These are phyloP conservation scores for Burhinus oedicnemus DNA, from an alignment of 2,113 vertebrate genomes.

Conservation along the genomic window DNA sequence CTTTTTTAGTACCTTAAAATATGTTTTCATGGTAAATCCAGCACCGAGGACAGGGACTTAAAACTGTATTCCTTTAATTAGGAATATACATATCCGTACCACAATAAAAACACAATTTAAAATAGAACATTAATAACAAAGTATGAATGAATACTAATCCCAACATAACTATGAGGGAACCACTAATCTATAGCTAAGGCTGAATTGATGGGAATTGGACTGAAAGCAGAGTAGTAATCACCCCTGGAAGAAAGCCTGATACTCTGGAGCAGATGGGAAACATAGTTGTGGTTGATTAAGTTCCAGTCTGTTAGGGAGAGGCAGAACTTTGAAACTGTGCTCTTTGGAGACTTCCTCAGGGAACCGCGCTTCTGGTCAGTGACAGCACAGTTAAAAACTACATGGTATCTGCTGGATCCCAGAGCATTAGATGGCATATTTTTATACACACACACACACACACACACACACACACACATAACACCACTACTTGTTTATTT, in stretches of 20 bases:
- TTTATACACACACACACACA: fast-evolving
- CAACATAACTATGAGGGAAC: background rate
- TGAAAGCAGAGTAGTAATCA: background rate
- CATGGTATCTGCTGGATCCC: background rate
- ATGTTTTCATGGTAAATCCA: background rate
- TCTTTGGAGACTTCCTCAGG: background rate
- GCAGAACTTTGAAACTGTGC: background rate
- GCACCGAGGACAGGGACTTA: constrained; percentile 37
- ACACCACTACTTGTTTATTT: background rate
- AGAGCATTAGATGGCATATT: background rate
- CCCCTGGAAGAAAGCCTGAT: background rate
- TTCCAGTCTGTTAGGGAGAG: background rate
- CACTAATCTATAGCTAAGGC: background rate
- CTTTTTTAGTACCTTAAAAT: background rate
- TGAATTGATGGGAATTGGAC: background rate
- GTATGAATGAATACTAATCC: background rate
- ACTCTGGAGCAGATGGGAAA: background rate
- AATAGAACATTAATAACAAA: background rate
- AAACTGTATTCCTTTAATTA: background rate
- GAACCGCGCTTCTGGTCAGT: background rate
- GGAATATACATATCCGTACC: background rate
- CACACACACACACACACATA: background rate
- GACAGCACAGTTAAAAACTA: background rate
- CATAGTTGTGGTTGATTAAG: background rate
- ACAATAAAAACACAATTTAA: background rate